Evolutionary conservation across 2,113 vertebrate species (phyloP), one percentile per base, ranked within the genome.

Genomic region (Atrichornis clamosus): DNA sequence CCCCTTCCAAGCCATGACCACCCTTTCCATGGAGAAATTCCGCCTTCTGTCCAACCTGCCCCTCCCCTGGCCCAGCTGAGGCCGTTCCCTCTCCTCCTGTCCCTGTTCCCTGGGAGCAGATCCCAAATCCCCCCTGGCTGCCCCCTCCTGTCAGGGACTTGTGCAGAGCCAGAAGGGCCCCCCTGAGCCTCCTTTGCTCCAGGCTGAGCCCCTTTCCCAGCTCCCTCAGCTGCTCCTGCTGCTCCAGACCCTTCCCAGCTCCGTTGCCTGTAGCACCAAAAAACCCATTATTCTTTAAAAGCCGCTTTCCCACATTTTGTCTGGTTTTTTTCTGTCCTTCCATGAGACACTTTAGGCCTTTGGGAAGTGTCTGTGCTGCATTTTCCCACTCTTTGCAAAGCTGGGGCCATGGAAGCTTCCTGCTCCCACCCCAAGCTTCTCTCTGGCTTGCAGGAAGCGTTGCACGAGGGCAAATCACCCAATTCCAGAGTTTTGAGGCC

Each of bases 391-490:
- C 39, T 63, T 18, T 49, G 20, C 39, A 44, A 27, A 33, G 35
- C n/a, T 0, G 1, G 22, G n/a, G 18, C 14, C 4, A 0, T 0
- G 32, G 16, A n/a, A 68, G 10, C 35, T 76, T 85, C 70, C 24
- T 73, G 49, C 49, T 60, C 10, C 52, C 46, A 33, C 3, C 47
- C 46, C 27, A n/a, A 82, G 13, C 46, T 87, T 17, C 33, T 35
- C 19, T 17, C 8, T 6, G 47, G 4, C 47, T 26, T 5, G 60
- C 13, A 78, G 53, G 26, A 93, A 84, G 72, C 3, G 15, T 2
- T 64, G 13, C 32, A 4, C 12, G 7, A 68, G 30, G 32, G 37
- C 55, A 50, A 65, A 32, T 12, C 62, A 70, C 23, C 58, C 74
- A 37, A 20, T 3, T 22, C 4, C 10, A 15, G 37, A 27, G 49